phyloP scores from a whole-genome alignment of 2,888 invertebrate species.

The Nebria brevicollis region DNA sequence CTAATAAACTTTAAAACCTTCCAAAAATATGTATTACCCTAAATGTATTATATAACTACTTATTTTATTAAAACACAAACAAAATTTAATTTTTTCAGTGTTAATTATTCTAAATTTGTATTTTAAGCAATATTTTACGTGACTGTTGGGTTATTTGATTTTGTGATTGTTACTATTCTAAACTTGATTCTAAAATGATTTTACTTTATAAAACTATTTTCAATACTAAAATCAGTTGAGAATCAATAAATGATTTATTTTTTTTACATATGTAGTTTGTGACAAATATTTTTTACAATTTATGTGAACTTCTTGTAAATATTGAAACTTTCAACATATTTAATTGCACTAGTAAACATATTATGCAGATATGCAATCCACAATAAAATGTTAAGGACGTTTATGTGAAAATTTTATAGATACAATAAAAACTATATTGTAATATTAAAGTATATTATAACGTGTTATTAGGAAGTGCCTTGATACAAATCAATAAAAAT shows the following conservation, averaged over 20 bases:
- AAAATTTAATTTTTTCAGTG: background rate
- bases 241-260: background rate
- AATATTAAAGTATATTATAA: conserved; percentile 42
- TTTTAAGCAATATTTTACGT: background rate
- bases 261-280: background rate
- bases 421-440: conserved; percentile 21
- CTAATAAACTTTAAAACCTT: conserved; percentile 29
- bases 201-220: background rate
- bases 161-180: background rate
- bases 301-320: conserved; percentile 15
- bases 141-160: background rate
- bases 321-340: conserved; percentile 4
- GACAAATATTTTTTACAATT: background rate
- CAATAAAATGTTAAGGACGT: conserved; percentile 16
- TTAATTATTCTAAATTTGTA: background rate
- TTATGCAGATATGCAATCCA: background rate
- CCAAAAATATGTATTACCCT: conserved; percentile 38
- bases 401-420: conserved; percentile 29
- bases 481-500: conserved; percentile 38
- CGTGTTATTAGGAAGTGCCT: conserved; percentile 46
- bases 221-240: background rate
- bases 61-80: background rate
- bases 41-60: conserved; percentile 38
- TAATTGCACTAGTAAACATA: background rate
- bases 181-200: background rate